phyloP scores from a whole-genome alignment of 2,888 invertebrate species.

The Apamea monoglypha region DNA sequence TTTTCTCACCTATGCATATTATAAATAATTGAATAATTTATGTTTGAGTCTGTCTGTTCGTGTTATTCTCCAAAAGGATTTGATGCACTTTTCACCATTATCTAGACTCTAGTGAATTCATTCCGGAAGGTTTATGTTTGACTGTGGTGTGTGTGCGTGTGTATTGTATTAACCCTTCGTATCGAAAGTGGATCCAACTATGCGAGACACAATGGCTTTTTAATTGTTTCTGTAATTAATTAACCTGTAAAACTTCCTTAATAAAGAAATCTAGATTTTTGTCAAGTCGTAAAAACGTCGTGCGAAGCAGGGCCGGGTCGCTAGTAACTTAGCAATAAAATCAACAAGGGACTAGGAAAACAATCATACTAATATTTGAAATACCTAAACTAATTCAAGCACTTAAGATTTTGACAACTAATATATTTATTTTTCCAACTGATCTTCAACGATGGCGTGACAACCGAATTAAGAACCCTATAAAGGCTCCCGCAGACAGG shows the following conservation, averaged over 20 bases:
- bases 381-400: neutral
- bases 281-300: neutral
- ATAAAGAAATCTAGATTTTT: neutral
- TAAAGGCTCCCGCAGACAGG: too few species aligned
- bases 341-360: neutral
- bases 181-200: neutral
- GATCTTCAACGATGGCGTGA: neutral
- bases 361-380: neutral
- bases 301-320: too few species aligned
- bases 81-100: neutral
- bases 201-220: neutral
- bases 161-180: too few species aligned
- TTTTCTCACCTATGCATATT: slow-evolving; percentile 2
- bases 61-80: neutral
- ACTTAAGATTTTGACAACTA: neutral
- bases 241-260: neutral
- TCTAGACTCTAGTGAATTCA: too few species aligned
- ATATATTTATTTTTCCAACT: neutral
- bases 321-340: slow-evolving; percentile 1
- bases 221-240: neutral
- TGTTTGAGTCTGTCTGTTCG: neutral
- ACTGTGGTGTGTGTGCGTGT: neutral
- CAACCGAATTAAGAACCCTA: neutral
- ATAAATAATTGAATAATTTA: neutral
- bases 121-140: neutral